These are phyloP conservation scores for Muscicapa comitata DNA, from an alignment of 2,797 vertebrate species.

Conservation along the genomic window DNA sequence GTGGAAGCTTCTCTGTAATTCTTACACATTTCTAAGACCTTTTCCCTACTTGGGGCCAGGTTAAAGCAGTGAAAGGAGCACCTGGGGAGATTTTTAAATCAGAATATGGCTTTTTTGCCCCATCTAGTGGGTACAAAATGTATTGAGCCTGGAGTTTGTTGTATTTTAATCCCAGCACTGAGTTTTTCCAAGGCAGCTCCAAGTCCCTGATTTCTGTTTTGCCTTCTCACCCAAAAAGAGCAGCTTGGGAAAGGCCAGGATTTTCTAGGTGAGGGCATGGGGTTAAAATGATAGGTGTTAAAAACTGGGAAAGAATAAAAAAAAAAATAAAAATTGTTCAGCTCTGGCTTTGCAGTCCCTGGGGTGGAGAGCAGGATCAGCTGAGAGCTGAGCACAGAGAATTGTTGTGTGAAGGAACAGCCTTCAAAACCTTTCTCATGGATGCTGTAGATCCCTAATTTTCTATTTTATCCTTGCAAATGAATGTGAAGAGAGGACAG, in stretches of 20 bases:
- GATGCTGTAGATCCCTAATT: background rate
- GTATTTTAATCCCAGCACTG: background rate
- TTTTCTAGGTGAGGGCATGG: background rate
- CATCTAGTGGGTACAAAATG: constrained; percentile 34
- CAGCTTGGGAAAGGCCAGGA: background rate
- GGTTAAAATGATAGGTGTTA: background rate
- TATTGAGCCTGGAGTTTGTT: background rate
- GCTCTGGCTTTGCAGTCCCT: background rate
- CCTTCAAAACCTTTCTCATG: background rate
- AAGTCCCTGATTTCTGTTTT: background rate
- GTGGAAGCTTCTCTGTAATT: background rate
- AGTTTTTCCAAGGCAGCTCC: background rate
- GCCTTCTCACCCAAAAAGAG: background rate
- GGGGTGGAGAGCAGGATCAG: background rate
- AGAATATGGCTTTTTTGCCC: constrained; percentile 20
- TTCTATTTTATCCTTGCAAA: background rate
- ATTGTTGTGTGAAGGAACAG: background rate
- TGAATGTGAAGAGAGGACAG: background rate
- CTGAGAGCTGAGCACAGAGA: background rate
- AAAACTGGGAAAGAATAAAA: background rate
- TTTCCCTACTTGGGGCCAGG: background rate
- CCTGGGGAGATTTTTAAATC: background rate
- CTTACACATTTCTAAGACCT: background rate
- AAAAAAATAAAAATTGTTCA: background rate
- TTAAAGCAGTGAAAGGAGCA: background rate